Evolutionary conservation across 1,140 invertebrate species (phyloP).

Genomic region (Idris sp.): DNA sequence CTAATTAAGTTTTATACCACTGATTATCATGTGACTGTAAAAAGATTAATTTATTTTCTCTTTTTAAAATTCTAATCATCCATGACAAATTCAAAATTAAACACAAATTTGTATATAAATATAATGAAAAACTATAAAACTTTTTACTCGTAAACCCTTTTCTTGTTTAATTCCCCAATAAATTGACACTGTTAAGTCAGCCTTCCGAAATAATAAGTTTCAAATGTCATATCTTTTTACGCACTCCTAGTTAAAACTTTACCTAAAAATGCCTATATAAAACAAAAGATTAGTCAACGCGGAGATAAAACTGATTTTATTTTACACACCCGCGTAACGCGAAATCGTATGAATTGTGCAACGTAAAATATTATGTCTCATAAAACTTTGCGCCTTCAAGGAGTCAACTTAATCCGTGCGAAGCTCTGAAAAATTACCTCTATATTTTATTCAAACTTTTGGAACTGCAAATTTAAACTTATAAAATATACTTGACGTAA

Average conservation of each 20-base stretch:
- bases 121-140: no score
- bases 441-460: constrained; percentile 55
- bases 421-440: constrained; percentile 39
- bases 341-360: constrained; percentile 31
- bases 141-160: no score
- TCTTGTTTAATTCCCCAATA: constrained; percentile 12
- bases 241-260: constrained; percentile 6
- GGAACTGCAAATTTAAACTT: constrained; percentile 52
- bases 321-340: constrained; percentile 28
- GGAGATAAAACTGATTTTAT: constrained; percentile 42
- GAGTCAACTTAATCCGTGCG: constrained; percentile 43
- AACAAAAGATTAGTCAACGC: constrained; percentile 38
- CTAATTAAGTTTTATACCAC: no score
- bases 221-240: constrained; percentile 11
- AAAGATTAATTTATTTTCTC: no score
- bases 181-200: constrained; percentile 17
- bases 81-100: no score
- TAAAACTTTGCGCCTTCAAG: constrained; percentile 39
- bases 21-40: no score
- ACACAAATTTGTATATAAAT: no score
- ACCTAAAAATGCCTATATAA: constrained; percentile 31
- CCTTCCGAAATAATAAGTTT: constrained; percentile 33
- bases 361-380: constrained; percentile 45
- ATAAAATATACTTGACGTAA: constrained; percentile 53
- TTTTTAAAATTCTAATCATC: no score